Conservation (phyloP, 1,140 invertebrate species). For the Polypedilum vanderplanki region DNA sequence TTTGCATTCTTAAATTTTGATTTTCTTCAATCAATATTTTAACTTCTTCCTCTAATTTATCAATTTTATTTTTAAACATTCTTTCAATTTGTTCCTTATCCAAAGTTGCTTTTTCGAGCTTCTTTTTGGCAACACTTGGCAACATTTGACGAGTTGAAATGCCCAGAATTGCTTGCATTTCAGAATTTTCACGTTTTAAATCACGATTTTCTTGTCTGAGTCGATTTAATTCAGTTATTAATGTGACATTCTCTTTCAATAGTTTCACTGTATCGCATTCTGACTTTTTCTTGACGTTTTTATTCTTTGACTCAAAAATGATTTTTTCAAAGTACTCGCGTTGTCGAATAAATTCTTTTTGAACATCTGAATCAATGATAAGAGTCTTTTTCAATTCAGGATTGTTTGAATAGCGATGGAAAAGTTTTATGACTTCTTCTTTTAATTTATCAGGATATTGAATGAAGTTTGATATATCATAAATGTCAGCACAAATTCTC, state of each 20-base stretch:
- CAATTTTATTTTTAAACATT: conserved; percentile 51
- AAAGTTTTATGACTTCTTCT: conserved; percentile 58
- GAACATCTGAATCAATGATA: conserved; percentile 60
- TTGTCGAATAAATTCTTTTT: conserved; percentile 70
- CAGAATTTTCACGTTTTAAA: conserved; percentile 53
- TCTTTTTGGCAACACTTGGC: conserved; percentile 50
- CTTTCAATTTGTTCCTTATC: conserved; percentile 55
- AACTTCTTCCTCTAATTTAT: conserved; percentile 32
- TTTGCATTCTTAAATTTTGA: neutral
- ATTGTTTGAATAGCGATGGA: conserved; percentile 60
- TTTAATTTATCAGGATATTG: conserved; percentile 71
- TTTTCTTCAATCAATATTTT: conserved; percentile 3
- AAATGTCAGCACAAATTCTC: conserved; percentile 70
- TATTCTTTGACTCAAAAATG: conserved; percentile 49
- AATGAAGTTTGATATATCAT: conserved; percentile 64
- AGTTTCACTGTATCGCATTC: conserved; percentile 39
- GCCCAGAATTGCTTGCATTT: conserved; percentile 65
- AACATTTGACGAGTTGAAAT: conserved; percentile 49
- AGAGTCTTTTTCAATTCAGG: conserved; percentile 56
- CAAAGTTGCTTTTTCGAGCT: conserved; percentile 53
- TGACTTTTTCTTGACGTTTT: conserved; percentile 35
- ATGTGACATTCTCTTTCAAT: conserved; percentile 63
- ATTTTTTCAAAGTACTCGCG: conserved; percentile 70
- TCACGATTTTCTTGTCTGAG: conserved; percentile 60
- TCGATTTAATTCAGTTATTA: conserved; percentile 68